phyloP scores from a whole-genome alignment of 2,888 invertebrate species.

The Chirona hameri region DNA sequence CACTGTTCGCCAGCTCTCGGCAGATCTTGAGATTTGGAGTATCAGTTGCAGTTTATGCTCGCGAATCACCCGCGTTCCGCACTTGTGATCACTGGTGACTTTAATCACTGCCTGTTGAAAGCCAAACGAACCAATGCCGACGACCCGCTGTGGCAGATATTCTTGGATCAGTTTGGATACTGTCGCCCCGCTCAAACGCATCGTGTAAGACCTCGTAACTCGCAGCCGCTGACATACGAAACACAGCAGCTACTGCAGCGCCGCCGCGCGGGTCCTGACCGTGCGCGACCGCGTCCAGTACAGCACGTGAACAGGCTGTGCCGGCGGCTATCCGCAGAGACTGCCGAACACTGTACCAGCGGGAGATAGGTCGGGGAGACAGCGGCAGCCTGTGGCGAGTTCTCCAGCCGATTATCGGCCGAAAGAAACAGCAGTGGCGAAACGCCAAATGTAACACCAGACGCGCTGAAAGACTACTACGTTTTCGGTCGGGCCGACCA shows the following conservation, averaged over 20 bases:
- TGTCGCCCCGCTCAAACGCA: background rate
- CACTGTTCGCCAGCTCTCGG: background rate
- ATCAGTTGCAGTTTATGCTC: background rate
- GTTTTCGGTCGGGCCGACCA: background rate
- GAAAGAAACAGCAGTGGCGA: too few species aligned
- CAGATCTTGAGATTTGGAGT: background rate
- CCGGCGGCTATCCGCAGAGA: background rate
- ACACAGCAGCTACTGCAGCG: too few species aligned
- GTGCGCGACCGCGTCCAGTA: too few species aligned
- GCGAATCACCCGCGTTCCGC: background rate
- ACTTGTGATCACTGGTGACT: background rate
- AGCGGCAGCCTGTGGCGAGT: too few species aligned
- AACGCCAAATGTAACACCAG: too few species aligned
- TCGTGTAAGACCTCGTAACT: background rate
- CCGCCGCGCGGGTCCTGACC: too few species aligned
- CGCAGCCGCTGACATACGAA: too few species aligned
- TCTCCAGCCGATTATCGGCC: too few species aligned
- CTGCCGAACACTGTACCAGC: background rate
- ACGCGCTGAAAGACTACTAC: background rate
- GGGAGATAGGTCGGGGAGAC: too few species aligned
- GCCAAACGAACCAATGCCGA: background rate
- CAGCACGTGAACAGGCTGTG: background rate
- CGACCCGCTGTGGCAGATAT: background rate
- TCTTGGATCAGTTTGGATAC: too few species aligned
- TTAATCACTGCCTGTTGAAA: background rate